These are phyloP conservation scores for Aythya baeri DNA, from an alignment of 2,113 vertebrate genomes.

Conservation along the genomic window DNA sequence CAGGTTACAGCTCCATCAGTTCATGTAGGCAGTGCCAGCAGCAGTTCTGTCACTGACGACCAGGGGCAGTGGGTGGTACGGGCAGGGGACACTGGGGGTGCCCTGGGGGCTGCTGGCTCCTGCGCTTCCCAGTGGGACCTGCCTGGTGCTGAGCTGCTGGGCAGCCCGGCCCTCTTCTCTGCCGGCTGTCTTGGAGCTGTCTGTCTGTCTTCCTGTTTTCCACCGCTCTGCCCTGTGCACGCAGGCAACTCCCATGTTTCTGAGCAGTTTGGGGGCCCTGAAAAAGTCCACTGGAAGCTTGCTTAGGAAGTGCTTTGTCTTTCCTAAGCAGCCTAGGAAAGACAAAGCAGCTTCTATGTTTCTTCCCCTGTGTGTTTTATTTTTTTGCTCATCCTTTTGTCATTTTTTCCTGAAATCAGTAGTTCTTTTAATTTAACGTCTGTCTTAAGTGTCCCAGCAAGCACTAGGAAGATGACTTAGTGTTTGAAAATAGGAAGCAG, in stretches of 20 bases:
- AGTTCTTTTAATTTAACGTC: not conserved
- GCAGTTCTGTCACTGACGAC: not conserved
- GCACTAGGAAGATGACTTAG: not conserved
- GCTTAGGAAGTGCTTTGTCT: not conserved
- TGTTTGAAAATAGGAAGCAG: not conserved
- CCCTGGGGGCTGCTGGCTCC: not conserved
- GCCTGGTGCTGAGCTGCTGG: not conserved
- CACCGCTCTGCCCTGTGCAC: not conserved
- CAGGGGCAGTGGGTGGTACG: accelerated
- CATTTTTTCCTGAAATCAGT: not conserved
- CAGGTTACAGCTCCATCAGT: not conserved
- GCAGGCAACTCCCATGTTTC: accelerated
- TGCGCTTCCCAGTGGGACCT: not conserved
- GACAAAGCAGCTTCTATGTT: not conserved
- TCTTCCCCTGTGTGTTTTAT: not conserved
- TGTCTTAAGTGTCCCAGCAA: not conserved
- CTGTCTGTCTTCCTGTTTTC: not conserved
- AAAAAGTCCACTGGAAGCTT: not conserved
- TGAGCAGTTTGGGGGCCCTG: not conserved
- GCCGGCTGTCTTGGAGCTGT: not conserved
- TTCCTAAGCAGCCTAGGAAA: too few species aligned
- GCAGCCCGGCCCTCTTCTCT: accelerated
- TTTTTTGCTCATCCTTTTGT: not conserved
- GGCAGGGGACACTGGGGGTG: too few species aligned
- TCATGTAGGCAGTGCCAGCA: not conserved